Evolutionary conservation across 2,888 invertebrate genomes (phyloP), one percentile per base, ranked within the genome.

Genomic region (Drosophila mettleri): DNA sequence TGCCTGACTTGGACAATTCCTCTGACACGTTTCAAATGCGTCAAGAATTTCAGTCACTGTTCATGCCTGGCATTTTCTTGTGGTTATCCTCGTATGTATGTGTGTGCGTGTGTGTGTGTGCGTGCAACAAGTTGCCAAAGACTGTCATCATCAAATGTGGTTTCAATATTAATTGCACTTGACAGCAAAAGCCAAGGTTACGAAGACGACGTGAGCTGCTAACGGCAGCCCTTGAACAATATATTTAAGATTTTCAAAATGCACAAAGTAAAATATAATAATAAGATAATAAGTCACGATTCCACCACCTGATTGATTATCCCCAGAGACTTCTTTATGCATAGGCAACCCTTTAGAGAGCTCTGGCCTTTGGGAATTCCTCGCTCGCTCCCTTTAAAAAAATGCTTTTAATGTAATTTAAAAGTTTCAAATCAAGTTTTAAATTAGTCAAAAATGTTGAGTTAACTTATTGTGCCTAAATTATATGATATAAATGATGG

Each of bases 121-220:
- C 43, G 43, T 55, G 71, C 73, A 68, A 74, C 63, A 74, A 67
- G 65, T 66, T 48, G 24, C 24, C 48, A 61, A 61, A 53, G 69
- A 9, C 57, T 62, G 66, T 63, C 66, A 60, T 36, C 43, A 29
- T 46, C 55, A 64, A 64, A 57, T 72, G 72, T 46, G 70, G 70
- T 69, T 33, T 48, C 10, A 38, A 46, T 36, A 59, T 65, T 46
- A 68, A 75, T 64, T 67, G 61, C 29, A 41, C 33, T 52, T 53
- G 53, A 41, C 58, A 55, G 18, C 18, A 31, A 12, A n/a, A 18
- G 36, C 51, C 20, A 18, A 16, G 24, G 16, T 45, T 8, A 33
- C 20, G 8, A 20, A 6, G 16, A 6, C 27, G 27, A 27, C 10
- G 22, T 12, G 20, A 14, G 39, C 39, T 14, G 41, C 45, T 12